A percentile compares a stretch with the other conserved stretches of the same genome.
These are phyloP conservation scores for Xestia c-nigrum DNA, from an alignment of 2,888 invertebrate genomes.

Conservation along the genomic window DNA sequence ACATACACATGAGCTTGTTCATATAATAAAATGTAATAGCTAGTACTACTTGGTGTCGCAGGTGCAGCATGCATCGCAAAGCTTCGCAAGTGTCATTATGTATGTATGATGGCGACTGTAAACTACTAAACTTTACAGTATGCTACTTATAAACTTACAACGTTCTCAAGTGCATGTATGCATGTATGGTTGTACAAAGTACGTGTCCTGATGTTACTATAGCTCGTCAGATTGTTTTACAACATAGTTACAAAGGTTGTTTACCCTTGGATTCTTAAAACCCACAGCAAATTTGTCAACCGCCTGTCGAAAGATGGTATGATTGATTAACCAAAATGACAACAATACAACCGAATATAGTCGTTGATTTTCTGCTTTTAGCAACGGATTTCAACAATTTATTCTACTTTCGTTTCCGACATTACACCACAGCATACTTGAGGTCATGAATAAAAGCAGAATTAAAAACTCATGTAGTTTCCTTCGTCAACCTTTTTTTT, in stretches of 20 bases:
- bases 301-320: not conserved
- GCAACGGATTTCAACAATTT: not conserved
- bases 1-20: not conserved
- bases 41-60: constrained; percentile 22
- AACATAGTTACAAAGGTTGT: not conserved
- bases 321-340: not conserved
- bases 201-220: not conserved
- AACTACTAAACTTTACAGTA: constrained; percentile 31
- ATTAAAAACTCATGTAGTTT: not conserved
- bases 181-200: not conserved
- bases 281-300: not conserved
- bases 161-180: not conserved
- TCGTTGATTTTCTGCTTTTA: not conserved
- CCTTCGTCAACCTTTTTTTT: no score
- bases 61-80: constrained; percentile 21
- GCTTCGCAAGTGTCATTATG: constrained; percentile 28
- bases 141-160: constrained; percentile 15
- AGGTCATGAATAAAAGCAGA: not conserved
- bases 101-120: not conserved
- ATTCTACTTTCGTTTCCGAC: not conserved
- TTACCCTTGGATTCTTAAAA: not conserved
- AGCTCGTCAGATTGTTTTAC: not conserved
- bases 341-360: not conserved
- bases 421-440: not conserved
- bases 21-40: constrained; percentile 7